These are phyloP conservation scores for Eupleurogrammus muticus DNA, from an alignment of 2,797 vertebrate genomes.

Conservation along the genomic window DNA sequence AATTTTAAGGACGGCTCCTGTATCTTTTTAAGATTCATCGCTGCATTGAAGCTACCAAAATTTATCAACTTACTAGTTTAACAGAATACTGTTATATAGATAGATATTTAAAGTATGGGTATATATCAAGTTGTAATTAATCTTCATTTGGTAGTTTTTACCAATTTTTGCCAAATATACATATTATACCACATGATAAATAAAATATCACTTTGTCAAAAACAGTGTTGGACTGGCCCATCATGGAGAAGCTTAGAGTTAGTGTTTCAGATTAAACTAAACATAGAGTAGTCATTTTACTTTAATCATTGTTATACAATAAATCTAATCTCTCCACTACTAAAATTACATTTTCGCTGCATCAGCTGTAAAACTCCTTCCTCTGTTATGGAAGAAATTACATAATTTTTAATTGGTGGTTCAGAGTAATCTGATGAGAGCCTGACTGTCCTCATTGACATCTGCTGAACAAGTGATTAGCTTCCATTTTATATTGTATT, in stretches of 20 bases:
- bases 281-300: neutral
- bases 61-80: neutral
- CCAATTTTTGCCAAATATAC: no score
- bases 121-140: no score
- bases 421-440: neutral
- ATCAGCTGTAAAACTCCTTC: neutral
- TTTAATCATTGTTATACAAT: slow-evolving; percentile 7
- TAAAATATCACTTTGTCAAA: no score
- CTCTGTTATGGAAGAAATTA: neutral
- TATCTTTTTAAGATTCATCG: neutral
- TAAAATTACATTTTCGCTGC: slow-evolving; percentile 7
- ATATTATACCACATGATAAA: no score
- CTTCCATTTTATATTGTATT: no score
- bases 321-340: slow-evolving; percentile 4
- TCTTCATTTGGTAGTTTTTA: no score
- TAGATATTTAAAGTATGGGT: neutral
- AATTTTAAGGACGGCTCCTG: neutral
- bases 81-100: no score
- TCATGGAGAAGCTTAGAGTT: no score
- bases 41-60: no score
- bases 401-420: neutral
- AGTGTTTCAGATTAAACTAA: no score
- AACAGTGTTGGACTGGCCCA: no score
- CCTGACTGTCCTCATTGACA: neutral
- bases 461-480: no score